phyloP scores from a whole-genome alignment of 1,140 invertebrate species.

The Eriocheir sinensis region DNA sequence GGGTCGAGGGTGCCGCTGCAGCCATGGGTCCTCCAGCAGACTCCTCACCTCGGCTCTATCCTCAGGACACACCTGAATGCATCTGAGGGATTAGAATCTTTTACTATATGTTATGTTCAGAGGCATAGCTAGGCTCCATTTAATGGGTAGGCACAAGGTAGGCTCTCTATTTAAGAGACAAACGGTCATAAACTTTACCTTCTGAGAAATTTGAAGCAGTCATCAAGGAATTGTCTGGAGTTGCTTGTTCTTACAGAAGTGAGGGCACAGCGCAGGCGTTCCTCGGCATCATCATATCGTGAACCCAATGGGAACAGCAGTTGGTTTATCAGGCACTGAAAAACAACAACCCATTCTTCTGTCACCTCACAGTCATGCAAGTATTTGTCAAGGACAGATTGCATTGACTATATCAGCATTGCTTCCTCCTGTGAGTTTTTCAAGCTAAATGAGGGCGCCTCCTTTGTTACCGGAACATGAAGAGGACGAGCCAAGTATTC shows the following conservation, averaged over 20 bases:
- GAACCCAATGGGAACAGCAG: neutral
- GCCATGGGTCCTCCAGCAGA: conserved; percentile 36
- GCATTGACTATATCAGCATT: no score
- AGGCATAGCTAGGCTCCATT: no score
- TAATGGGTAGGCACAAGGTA: no score
- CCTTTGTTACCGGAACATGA: no score
- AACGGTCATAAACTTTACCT: no score
- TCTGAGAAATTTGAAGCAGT: neutral
- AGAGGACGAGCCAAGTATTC: no score
- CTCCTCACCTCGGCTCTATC: neutral
- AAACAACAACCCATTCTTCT: neutral
- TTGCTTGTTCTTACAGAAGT: neutral
- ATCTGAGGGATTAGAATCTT: neutral
- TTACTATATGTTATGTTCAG: no score
- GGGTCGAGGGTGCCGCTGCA: neutral
- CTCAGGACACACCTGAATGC: conserved; percentile 38
- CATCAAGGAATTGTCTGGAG: neutral
- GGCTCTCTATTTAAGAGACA: no score
- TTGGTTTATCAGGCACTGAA: neutral
- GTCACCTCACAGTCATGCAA: no score
- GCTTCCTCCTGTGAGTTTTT: no score
- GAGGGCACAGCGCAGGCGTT: neutral
- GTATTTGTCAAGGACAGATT: no score
- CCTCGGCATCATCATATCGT: neutral
- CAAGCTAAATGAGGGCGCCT: no score